A percentile compares a stretch with the other conserved stretches of the same genome.
phyloP scores from a whole-genome alignment of 2,888 invertebrate genomes.

The Seladonia tumulorum region DNA sequence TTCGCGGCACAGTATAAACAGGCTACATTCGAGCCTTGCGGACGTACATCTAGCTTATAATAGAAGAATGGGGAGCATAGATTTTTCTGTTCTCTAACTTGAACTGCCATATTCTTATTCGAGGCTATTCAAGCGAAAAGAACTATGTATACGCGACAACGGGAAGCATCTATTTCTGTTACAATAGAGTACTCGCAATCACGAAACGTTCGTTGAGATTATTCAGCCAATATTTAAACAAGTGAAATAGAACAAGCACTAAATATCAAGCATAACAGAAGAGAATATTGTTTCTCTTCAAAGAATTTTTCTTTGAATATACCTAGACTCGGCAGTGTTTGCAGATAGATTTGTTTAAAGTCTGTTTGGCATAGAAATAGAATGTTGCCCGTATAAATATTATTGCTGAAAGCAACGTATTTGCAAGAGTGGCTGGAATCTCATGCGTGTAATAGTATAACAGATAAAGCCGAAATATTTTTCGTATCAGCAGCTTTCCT shows the following conservation, averaged over 20 bases:
- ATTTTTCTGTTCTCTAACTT: not conserved
- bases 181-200: not conserved
- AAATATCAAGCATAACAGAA: not conserved
- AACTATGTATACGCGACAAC: not conserved
- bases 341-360: not conserved
- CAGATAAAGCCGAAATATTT: constrained; percentile 5
- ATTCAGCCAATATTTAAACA: not conserved
- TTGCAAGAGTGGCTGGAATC: not conserved
- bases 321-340: not conserved
- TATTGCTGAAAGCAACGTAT: not conserved
- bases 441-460: not conserved
- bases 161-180: not conserved
- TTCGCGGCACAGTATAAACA: not conserved
- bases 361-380: not conserved
- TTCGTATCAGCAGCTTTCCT: not conserved
- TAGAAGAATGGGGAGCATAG: not conserved
- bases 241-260: not conserved
- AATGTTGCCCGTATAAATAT: not conserved
- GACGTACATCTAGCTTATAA: not conserved
- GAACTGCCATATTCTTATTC: not conserved
- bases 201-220: not conserved
- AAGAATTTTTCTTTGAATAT: not conserved
- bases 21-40: not conserved
- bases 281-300: not conserved
- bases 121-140: not conserved